A percentile compares a stretch with the other conserved stretches of the same genome.
phyloP scores from a whole-genome alignment of 2,113 vertebrate genomes.

The Prolemur simus region DNA sequence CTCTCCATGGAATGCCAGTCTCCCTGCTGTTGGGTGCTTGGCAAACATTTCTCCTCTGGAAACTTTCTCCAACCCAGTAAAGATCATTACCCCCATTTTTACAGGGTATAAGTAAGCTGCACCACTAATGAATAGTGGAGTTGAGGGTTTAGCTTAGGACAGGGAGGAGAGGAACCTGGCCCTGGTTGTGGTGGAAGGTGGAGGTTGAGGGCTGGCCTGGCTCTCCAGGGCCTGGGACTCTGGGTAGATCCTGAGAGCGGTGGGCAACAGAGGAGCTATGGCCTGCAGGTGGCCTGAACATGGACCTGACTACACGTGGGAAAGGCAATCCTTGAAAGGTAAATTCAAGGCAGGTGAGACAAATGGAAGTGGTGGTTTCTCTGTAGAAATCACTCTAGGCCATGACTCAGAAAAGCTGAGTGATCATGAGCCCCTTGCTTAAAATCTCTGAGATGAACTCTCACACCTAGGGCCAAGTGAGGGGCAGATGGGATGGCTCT shows the following conservation, averaged over 20 bases:
- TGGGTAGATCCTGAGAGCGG: background rate
- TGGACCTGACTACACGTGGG: background rate
- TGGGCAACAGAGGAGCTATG: background rate
- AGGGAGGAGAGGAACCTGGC: background rate
- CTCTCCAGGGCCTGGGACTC: background rate
- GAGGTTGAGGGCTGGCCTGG: background rate
- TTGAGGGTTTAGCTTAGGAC: background rate
- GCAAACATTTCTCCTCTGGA: background rate
- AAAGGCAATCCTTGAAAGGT: background rate
- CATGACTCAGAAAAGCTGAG: background rate
- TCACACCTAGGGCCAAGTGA: background rate
- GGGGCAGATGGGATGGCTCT: background rate
- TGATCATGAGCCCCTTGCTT: background rate
- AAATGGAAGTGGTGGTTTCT: background rate
- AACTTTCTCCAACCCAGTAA: background rate
- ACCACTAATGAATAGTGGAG: background rate
- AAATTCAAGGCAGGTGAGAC: background rate
- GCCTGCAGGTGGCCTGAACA: background rate
- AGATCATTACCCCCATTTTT: background rate
- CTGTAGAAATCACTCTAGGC: background rate
- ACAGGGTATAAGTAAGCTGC: background rate
- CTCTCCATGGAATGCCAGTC: background rate
- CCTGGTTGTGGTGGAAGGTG: background rate
- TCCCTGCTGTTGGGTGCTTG: background rate
- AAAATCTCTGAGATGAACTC: background rate